Base-by-base conservation (phyloP, 23 tunicate species). In the Trididemnum nubilum region DNA sequence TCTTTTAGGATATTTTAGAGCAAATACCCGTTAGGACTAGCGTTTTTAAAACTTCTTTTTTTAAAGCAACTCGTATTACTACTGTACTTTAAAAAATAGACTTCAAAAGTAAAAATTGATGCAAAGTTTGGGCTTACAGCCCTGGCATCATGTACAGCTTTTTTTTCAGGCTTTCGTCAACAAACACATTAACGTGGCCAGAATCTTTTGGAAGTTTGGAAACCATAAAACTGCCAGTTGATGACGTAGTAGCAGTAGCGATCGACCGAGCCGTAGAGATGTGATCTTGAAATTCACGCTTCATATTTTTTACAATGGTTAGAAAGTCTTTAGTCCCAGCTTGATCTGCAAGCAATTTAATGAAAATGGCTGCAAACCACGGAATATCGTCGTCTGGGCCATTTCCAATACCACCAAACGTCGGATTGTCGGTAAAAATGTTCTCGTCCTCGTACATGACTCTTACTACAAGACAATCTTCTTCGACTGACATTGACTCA, bases 121-220 rank as follows among this genome's bases (percentile, higher is more conserved):
- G n/a, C n/a, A n/a, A n/a, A n/a, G n/a, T n/a, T n/a, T n/a, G n/a
- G n/a, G n/a, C n/a, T 44, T 65, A 85, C 2, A 85, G 28, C 30
- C 96, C 96, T 0, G 96, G 96, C 89, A 85, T 75, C 36, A 90
- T 25, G 65, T 84, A 90, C 30, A 90, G 34, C 64, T 90, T 85
- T 32, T 74, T 85, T 35, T 80, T 90, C 72, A 90, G 35, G 2
- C 71, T 70, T 19, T 85, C 78, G 74, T 90, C 96, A 36, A 90
- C 59, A 36, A 90, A 90, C 5, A 90, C 44, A 65, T 90, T 87
- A 0, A 85, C 78, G 29, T 84, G 85, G 19, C 54, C 86, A 15
- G 79, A 82, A 9, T 38, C 78, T 27, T 21, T 40, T 2, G 78
- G 9, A 21, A 25, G 57, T 73, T 30, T n/a, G 9, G 3, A 28